phyloP scores from a whole-genome alignment of 2,113 vertebrate species.

The Coptodon rendalli region DNA sequence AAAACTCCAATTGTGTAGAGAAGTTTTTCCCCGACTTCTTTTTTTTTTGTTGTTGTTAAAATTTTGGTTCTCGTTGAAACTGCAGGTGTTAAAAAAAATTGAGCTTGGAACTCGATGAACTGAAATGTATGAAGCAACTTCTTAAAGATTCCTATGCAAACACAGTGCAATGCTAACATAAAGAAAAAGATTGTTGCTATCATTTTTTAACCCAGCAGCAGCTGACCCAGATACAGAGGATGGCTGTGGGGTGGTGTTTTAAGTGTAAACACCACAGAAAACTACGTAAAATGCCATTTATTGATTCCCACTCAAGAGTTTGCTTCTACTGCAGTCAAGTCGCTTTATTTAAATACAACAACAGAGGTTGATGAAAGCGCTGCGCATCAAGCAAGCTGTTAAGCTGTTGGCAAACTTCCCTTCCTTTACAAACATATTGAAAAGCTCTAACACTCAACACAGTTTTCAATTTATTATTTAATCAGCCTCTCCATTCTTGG shows the following conservation, averaged over 20 bases:
- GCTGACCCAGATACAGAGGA: not conserved
- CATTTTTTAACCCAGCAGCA: slow-evolving; percentile 41
- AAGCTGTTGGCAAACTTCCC: not conserved
- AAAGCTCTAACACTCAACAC: not conserved
- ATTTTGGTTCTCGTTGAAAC: not conserved
- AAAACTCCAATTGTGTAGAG: not conserved
- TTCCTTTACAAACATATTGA: not conserved
- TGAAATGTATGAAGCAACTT: not conserved
- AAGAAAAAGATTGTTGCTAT: not conserved
- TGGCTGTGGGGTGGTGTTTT: not conserved
- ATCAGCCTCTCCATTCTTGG: not conserved
- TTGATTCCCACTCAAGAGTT: not conserved
- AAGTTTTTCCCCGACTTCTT: not conserved
- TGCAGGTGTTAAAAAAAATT: not conserved
- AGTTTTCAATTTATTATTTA: not conserved
- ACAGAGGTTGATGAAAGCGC: not conserved
- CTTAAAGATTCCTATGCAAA: not conserved
- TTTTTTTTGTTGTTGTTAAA: not conserved
- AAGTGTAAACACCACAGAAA: not conserved
- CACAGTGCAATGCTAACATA: not conserved
- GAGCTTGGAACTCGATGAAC: not conserved
- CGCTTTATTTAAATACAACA: not conserved
- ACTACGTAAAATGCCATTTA: not conserved
- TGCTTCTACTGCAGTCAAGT: not conserved
- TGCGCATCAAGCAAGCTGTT: not conserved